These are phyloP conservation scores for Sialis fuliginosa DNA, from an alignment of 2,888 invertebrate genomes.

Conservation along the genomic window DNA sequence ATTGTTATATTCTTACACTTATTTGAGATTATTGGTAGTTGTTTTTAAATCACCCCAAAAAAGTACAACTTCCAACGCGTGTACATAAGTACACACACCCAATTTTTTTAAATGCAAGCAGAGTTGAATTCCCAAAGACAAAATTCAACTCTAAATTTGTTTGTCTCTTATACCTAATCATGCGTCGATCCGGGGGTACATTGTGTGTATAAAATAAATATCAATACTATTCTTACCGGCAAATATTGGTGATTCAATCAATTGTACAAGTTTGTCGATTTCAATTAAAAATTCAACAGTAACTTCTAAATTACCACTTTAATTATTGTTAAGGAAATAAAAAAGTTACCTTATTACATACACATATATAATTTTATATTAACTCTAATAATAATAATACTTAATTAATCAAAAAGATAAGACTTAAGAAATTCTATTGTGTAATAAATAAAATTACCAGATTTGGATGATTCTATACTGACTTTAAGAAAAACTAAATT, in stretches of 20 bases:
- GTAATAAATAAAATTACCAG: slow-evolving; percentile 1
- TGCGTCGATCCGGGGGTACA: too few species aligned
- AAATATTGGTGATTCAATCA: slow-evolving; percentile 98
- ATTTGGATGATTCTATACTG: neutral
- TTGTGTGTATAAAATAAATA: slow-evolving; percentile 1
- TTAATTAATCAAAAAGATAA: neutral
- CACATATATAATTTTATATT: too few species aligned
- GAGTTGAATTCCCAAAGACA: too few species aligned
- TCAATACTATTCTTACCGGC: slow-evolving; percentile 57
- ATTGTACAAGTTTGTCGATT: slow-evolving; percentile 91
- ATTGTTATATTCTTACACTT: too few species aligned
- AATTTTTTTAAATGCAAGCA: too few species aligned
- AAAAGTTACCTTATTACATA: slow-evolving; percentile 6
- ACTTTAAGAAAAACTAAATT: neutral
- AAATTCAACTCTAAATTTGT: too few species aligned
- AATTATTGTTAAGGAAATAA: slow-evolving; percentile 16
- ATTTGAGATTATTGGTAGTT: too few species aligned
- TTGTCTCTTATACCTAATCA: too few species aligned
- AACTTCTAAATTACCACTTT: slow-evolving; percentile 82
- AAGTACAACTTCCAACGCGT: too few species aligned
- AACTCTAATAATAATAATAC: too few species aligned
- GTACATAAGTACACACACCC: too few species aligned
- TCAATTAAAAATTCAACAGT: slow-evolving; percentile 92
- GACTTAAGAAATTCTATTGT: neutral
- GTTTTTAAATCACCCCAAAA: too few species aligned